Base-by-base conservation (phyloP, 2,888 invertebrate genomes). In the Scaptodrosophila latifasciaeformis region DNA sequence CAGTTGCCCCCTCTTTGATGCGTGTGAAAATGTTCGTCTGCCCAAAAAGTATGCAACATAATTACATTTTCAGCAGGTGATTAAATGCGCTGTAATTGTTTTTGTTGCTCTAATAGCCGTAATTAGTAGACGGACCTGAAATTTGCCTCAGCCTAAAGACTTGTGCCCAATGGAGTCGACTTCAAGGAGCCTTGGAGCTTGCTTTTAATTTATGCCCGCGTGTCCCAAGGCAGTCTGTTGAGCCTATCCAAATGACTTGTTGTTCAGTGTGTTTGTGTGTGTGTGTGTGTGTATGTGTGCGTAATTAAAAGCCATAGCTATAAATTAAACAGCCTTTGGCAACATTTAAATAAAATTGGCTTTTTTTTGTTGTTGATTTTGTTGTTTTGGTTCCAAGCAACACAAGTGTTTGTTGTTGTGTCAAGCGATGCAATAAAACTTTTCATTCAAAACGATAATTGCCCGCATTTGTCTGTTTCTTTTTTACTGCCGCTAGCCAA, bases 61-160 rank as follows among this genome's bases (percentile, higher is more conserved):
- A 84, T 83, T 83, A 82, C 79, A 82, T 74, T 83, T 75, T 83
- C 81, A 77, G 74, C 83, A 83, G 83, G 83, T 83, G 82, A 83
- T 83, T 84, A 83, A 84, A 84, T 81, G 79, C 72, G 61, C 70
- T 67, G 72, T 84, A 82, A 84, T 84, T 83, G 82, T 81, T 83
- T 82, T 75, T 70, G 69, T 63, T 69, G 43, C 59, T 63, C 72
- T 80, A 77, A 82, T 81, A 71, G 65, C 58, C 54, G 68, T 68
- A 82, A 81, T 81, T 81, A 81, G 80, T 70, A 61, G 64, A 61
- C 55, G 55, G 45, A 29, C 30, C 15, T 31, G 42, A 7, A 30
- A 40, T 13, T 10, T 19, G 21, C 15, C 2, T 1, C 10, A 3
- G 21, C 2, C 34, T 24, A 17, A 9, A 39, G 27, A 30, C 39